phyloP scores from a whole-genome alignment of 2,888 invertebrate genomes.

The Chrysolina haemoptera region DNA sequence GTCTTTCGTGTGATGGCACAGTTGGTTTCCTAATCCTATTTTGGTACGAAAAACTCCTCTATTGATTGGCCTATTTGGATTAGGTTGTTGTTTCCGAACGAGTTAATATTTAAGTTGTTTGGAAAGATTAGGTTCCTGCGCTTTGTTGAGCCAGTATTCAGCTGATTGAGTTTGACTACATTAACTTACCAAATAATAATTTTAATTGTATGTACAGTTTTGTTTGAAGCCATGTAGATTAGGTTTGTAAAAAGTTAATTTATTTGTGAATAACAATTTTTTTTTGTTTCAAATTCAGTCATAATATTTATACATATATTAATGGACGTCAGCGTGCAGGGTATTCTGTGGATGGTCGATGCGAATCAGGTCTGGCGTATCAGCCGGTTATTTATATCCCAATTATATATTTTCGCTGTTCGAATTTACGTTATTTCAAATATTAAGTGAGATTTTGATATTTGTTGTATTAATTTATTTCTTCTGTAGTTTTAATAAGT shows the following conservation, averaged over 20 bases:
- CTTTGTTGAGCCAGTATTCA: constrained; percentile 51
- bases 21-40: too few relatives aligned
- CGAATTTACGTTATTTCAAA: constrained; percentile 39
- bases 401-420: constrained; percentile 16
- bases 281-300: constrained; percentile 42
- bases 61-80: too few relatives aligned
- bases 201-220: constrained; percentile 46
- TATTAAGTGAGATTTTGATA: constrained; percentile 52
- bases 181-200: constrained; percentile 51
- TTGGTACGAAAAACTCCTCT: too few relatives aligned
- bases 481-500: constrained; percentile 51
- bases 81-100: constrained; percentile 48
- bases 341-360: constrained; percentile 16
- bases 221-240: constrained; percentile 34
- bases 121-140: constrained; percentile 46
- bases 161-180: constrained; percentile 37
- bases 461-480: constrained; percentile 53
- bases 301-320: constrained; percentile 41
- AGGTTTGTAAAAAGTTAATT: constrained; percentile 41
- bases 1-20: too few relatives aligned
- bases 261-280: constrained; percentile 40
- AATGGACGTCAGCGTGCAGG: constrained; percentile 3
- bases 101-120: constrained; percentile 57
- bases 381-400: constrained; percentile 1
- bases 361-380: constrained; percentile 9